Conservation (phyloP, 2,888 invertebrate species). For the Drosophila incognita region DNA sequence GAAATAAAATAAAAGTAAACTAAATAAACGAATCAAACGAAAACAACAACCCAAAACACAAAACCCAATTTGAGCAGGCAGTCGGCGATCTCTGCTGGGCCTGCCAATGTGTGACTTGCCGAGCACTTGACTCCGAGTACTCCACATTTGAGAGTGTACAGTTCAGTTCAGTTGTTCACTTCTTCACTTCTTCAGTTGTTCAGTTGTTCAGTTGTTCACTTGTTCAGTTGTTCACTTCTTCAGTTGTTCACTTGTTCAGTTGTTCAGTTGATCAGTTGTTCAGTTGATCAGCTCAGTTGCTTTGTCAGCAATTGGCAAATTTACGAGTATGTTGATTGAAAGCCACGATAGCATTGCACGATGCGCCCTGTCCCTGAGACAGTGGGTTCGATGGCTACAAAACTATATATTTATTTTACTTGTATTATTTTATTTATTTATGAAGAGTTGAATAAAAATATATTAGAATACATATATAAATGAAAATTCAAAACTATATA, state of each 20-base stretch:
- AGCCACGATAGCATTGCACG: slow-evolving; percentile 47
- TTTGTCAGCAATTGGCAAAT: slow-evolving; percentile 68
- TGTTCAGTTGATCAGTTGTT: too few species aligned
- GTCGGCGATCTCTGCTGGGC: slow-evolving; percentile 27
- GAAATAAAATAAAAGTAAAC: slow-evolving; percentile 1
- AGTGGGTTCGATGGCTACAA: slow-evolving; percentile 17
- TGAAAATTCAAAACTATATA: neutral
- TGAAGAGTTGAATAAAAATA: neutral
- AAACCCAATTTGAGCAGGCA: slow-evolving; percentile 1
- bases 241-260: too few species aligned
- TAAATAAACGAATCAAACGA: neutral
- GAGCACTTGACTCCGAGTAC: slow-evolving; percentile 19
- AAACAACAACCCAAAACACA: neutral
- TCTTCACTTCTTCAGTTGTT: neutral
- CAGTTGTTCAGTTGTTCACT: neutral
- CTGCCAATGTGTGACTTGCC: slow-evolving; percentile 25
- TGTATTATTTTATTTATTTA: neutral
- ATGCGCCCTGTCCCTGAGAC: slow-evolving; percentile 22
- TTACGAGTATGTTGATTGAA: slow-evolving; percentile 66
- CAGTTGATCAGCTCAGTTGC: slow-evolving; percentile 9
- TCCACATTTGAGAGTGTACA: slow-evolving; percentile 42
- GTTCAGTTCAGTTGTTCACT: neutral
- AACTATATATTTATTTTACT: neutral
- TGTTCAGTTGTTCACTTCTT: neutral
- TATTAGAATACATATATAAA: neutral